These are phyloP conservation scores for Smutsia temminckii DNA, from an alignment of 2,797 vertebrate species.

Conservation along the genomic window DNA sequence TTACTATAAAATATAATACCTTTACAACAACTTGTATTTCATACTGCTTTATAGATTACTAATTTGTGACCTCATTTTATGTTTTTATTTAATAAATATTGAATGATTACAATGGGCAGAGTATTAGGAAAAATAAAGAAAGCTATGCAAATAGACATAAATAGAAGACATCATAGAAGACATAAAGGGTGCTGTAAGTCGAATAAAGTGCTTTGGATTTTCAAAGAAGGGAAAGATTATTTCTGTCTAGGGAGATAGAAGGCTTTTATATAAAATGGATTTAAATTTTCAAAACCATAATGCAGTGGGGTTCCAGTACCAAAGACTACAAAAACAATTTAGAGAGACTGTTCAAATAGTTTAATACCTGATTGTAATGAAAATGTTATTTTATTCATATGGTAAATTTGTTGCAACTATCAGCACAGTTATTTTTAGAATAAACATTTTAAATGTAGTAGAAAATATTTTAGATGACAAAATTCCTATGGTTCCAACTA, in stretches of 20 bases:
- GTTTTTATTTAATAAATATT: conserved; percentile 11
- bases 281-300: background rate
- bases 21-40: conserved; percentile 25
- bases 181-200: background rate
- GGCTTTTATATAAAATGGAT: background rate
- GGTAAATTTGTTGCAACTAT: background rate
- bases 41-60: background rate
- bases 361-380: background rate
- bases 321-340: background rate
- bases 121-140: conserved; percentile 6
- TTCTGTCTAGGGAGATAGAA: background rate
- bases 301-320: background rate
- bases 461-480: background rate
- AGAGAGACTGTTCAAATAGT: background rate
- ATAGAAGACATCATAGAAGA: background rate
- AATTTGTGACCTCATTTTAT: background rate
- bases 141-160: background rate
- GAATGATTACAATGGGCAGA: background rate
- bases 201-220: background rate
- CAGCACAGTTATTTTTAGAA: background rate
- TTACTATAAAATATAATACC: background rate
- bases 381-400: background rate
- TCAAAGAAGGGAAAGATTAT: background rate
- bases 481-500: background rate
- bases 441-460: background rate